Evolutionary conservation across 2,797 vertebrate genomes (phyloP).

Genomic region (Lutjanus campechanus): DNA sequence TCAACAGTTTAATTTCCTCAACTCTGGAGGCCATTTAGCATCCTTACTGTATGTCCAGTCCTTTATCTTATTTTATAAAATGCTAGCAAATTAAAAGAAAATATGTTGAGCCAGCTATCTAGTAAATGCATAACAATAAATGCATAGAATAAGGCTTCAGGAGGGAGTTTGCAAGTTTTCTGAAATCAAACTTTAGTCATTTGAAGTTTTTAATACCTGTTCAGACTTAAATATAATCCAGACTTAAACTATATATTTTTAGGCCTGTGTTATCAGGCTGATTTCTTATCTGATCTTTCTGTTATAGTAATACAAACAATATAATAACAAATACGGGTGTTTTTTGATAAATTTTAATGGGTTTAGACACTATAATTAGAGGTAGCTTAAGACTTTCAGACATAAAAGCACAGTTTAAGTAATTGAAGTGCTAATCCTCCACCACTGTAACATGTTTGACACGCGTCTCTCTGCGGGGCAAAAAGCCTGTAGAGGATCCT

Average conservation of each 20-base stretch:
- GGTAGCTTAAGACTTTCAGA: slow-evolving; percentile 25
- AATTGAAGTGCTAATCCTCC: slow-evolving; percentile 21
- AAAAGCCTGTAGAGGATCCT: slow-evolving; percentile 31
- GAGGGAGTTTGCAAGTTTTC: neutral
- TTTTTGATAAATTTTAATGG: slow-evolving; percentile 14
- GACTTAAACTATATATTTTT: neutral
- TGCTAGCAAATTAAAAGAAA: slow-evolving; percentile 23
- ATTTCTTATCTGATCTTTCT: neutral
- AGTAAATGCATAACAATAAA: slow-evolving; percentile 7
- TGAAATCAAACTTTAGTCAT: neutral
- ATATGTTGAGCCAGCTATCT: slow-evolving; percentile 2
- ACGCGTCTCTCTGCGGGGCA: slow-evolving; percentile 34
- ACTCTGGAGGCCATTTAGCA: slow-evolving; percentile 42
- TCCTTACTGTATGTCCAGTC: slow-evolving; percentile 45
- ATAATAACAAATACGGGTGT: neutral
- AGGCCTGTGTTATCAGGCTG: neutral
- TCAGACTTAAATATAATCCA: neutral
- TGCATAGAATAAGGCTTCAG: slow-evolving; percentile 1
- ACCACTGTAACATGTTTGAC: slow-evolving; percentile 32
- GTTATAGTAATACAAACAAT: neutral
- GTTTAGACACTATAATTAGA: slow-evolving; percentile 24
- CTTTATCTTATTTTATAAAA: slow-evolving; percentile 37
- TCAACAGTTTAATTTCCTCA: slow-evolving; percentile 67
- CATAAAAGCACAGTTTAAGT: slow-evolving; percentile 31
- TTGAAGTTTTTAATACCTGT: neutral